A percentile compares a stretch with the other conserved stretches of the same genome.
Evolutionary conservation across 2,797 vertebrate species (phyloP).

Genomic region (Furcifer pardalis): DNA sequence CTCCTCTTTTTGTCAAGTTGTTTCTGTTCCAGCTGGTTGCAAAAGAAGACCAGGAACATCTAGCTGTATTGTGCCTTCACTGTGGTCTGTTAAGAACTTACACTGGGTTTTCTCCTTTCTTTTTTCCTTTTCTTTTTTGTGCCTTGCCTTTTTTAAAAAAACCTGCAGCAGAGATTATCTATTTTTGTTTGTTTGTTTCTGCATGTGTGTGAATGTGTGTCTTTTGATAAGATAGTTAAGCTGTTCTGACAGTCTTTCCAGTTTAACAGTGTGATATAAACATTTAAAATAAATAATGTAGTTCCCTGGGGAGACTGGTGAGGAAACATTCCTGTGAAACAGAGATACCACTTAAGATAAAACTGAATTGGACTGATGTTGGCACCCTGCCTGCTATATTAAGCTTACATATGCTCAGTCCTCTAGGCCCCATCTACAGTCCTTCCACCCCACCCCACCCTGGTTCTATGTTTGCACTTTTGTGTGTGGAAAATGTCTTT

Average conservation of each 20-base stretch:
- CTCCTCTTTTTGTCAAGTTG: neutral
- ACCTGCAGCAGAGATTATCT: too few species aligned
- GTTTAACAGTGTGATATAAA: neutral
- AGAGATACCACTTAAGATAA: neutral
- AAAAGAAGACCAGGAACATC: neutral
- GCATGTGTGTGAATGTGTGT: too few species aligned
- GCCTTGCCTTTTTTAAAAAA: neutral
- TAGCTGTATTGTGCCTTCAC: neutral
- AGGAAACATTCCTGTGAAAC: too few species aligned
- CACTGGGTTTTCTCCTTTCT: neutral
- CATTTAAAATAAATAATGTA: neutral
- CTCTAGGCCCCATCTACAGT: neutral
- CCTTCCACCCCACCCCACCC: too few species aligned
- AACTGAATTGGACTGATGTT: neutral
- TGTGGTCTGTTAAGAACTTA: neutral
- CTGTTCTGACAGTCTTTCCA: neutral
- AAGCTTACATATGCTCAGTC: neutral
- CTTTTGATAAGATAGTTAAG: neutral
- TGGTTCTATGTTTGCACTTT: too few species aligned
- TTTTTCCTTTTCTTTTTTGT: neutral
- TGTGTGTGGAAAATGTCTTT: neutral
- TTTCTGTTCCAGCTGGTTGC: neutral
- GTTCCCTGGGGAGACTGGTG: neutral
- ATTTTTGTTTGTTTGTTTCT: too few species aligned
- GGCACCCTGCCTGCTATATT: neutral